Evolutionary conservation across 2,888 invertebrate species (phyloP), one percentile per base, ranked within the genome.

Genomic region (Athrips mouffetella): DNA sequence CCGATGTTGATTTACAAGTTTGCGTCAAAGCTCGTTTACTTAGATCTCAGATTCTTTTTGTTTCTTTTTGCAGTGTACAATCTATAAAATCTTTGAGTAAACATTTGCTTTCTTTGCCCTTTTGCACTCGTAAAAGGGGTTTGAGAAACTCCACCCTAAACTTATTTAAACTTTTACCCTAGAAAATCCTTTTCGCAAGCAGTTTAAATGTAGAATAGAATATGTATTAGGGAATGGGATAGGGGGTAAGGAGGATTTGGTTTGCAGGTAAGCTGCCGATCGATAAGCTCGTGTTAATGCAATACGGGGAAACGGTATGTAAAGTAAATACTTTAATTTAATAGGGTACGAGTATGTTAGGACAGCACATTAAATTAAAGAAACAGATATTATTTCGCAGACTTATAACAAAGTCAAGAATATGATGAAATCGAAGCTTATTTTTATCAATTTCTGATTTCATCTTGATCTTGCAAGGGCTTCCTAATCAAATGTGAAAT

Each of bases 91-190:
- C 79, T 80, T 84, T 80, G 83, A 85, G 85, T 85, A 86, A 86
- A 86, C 84, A 85, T 87, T 85, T 78, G 76, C 80, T 76, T 81
- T 76, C 79, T 80, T 76, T 79, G 81, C 82, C 84, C 83, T 84
- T 85, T 82, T 76, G 76, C 80, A 81, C 79, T 81, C 82, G 83
- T 83, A 80, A 83, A 86, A 84, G 82, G 85, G 81, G 78, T 78
- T 74, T 78, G 70, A 71, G 73, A 77, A 86, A 82, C 80, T 83
- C 64, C 71, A 45, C 70, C 82, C 80, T 81, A 86, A 87, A 87
- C 84, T 87, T 87, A 80, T 86, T 86, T 85, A 86, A 86, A 86
- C 79, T 88, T 86, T 81, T 80, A 80, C 84, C 77, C 78, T 79
- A 79, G 80, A 74, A 85, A 86, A 85, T 85, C 85, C 85, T 80